Percentiles rank a stretch among this genome's conserved stretches.
Conservation (phyloP, 2,113 vertebrate genomes). For the Excalfactoria chinensis region DNA sequence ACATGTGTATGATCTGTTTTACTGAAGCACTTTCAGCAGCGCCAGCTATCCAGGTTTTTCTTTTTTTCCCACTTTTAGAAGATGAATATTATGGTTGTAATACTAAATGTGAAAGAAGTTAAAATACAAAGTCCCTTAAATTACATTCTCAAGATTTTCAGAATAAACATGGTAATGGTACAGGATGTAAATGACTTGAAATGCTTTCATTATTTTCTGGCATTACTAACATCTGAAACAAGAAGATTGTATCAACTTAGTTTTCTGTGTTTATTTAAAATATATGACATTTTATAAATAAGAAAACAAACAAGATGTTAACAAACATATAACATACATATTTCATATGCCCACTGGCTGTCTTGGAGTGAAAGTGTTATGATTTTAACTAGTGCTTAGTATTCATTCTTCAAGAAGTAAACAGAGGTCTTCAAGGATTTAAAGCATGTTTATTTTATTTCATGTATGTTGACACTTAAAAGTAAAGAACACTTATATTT, state of each 20-base stretch:
- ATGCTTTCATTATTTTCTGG: not conserved
- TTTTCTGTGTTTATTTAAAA: not conserved
- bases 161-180: rapidly evolving
- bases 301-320: not conserved
- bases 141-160: not conserved
- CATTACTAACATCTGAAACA: not conserved
- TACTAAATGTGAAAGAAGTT: not conserved
- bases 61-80: not conserved
- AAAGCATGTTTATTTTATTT: not conserved
- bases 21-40: constrained; percentile 98
- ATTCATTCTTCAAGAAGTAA: not conserved
- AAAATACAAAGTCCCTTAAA: not conserved
- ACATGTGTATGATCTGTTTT: constrained; percentile 99
- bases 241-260: not conserved
- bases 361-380: not conserved
- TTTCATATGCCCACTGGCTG: not conserved
- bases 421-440: not conserved
- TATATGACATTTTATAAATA: not conserved
- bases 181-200: not conserved
- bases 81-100: not conserved
- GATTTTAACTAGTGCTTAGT: not conserved
- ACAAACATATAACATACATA: not conserved
- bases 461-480: not conserved
- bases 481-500: not conserved
- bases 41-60: constrained; percentile 92